Percentiles rank a stretch among this genome's conserved stretches.
Conservation (phyloP, 2,888 invertebrate genomes). For the Sthenelais limicola region DNA sequence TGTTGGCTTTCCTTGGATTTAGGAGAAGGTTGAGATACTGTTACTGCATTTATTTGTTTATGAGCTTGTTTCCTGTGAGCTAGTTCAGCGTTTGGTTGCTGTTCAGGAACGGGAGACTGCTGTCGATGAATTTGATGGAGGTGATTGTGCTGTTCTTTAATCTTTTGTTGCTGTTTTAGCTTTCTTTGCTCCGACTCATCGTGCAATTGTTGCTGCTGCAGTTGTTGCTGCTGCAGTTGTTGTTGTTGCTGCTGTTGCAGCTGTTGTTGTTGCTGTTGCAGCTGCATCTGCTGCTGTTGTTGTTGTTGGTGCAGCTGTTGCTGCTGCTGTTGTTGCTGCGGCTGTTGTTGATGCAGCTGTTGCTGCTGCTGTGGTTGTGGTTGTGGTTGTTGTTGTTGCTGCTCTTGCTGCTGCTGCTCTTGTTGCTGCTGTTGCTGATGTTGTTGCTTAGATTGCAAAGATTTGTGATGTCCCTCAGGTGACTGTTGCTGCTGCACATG, state of each 20-base stretch:
- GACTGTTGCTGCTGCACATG: background rate
- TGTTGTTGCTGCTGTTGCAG: background rate
- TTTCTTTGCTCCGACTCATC: background rate
- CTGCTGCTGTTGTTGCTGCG: slow-evolving; percentile 30
- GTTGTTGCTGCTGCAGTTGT: slow-evolving; percentile 43
- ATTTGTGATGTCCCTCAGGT: background rate
- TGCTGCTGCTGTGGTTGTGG: background rate
- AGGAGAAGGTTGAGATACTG: too few species aligned
- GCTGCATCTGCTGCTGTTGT: slow-evolving; percentile 22
- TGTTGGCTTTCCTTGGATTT: too few species aligned
- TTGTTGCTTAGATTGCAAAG: background rate
- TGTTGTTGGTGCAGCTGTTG: slow-evolving; percentile 24
- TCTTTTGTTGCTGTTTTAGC: background rate
- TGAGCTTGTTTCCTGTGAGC: too few species aligned
- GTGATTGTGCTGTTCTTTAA: slow-evolving; percentile 38
- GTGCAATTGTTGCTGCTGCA: background rate
- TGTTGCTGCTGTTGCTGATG: background rate
- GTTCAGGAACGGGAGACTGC: slow-evolving; percentile 52
- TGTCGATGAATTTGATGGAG: slow-evolving; percentile 41
- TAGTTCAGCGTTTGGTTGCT: slow-evolving; percentile 43
- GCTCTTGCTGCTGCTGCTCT: background rate
- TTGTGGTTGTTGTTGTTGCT: background rate
- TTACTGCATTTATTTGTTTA: too few species aligned
- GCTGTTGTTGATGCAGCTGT: background rate
- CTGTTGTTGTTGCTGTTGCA: slow-evolving; percentile 59